phyloP scores from a whole-genome alignment of 2,888 invertebrate genomes.

The Temnothorax unifasciatus region DNA sequence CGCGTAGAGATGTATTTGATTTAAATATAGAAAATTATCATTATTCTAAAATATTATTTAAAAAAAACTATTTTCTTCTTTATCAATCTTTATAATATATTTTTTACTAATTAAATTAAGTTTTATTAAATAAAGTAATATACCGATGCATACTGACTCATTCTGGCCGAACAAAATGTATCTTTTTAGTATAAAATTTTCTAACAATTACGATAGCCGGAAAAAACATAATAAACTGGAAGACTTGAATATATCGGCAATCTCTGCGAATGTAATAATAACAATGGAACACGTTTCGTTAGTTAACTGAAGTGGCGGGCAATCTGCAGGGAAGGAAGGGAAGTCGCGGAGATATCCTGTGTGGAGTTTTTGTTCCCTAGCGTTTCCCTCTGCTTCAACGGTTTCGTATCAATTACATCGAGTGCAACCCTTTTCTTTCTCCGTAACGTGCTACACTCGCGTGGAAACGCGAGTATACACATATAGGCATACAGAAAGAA shows the following conservation, averaged over 20 bases:
- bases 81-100: background rate
- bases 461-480: constrained; percentile 1
- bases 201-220: background rate
- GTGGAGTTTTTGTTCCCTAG: constrained; percentile 38
- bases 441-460: constrained; percentile 29
- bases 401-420: constrained; percentile 59
- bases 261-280: background rate
- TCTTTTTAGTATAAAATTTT: background rate
- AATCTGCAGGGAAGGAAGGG: constrained; percentile 27
- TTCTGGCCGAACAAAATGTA: background rate
- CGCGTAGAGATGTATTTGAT: background rate
- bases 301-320: constrained; percentile 6
- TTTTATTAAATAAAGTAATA: background rate
- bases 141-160: background rate
- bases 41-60: background rate
- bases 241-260: background rate
- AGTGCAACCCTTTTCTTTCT: constrained; percentile 56
- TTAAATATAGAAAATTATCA: background rate
- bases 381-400: constrained; percentile 51
- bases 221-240: background rate
- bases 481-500: constrained; percentile 10
- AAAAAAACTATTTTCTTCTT: background rate
- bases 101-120: background rate
- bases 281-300: constrained; percentile 12
- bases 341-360: constrained; percentile 43